These are phyloP conservation scores for Tetranychus piercei DNA, from an alignment of 2,888 invertebrate species.

Conservation along the genomic window DNA sequence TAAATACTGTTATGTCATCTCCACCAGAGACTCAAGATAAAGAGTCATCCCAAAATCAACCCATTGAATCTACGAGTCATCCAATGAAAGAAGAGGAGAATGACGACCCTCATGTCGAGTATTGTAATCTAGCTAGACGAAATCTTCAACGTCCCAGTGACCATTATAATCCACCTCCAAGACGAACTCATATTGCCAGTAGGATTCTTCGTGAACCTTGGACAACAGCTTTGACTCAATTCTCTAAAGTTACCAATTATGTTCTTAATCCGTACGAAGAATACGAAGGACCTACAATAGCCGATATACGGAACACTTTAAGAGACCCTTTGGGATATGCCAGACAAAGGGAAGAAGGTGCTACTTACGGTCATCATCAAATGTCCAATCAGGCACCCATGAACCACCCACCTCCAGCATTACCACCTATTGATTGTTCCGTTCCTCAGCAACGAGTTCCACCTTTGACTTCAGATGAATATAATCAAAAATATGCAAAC, in stretches of 20 bases:
- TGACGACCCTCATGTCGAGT: background rate
- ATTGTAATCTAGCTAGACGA: background rate
- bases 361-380: background rate
- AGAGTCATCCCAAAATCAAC: too few species aligned
- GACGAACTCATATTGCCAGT: background rate
- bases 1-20: background rate
- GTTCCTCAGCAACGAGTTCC: slow-evolving; percentile 17
- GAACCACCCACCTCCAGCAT: slow-evolving; percentile 15
- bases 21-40: background rate
- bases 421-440: slow-evolving; percentile 21
- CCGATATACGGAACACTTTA: background rate
- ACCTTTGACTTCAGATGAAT: slow-evolving; percentile 20
- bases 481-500: slow-evolving; percentile 8
- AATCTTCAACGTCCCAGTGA: slow-evolving; percentile 6
- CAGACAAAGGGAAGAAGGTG: background rate
- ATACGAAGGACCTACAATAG: background rate
- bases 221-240: slow-evolving; percentile 18
- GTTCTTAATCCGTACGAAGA: slow-evolving; percentile 16
- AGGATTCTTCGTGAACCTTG: slow-evolving; percentile 21
- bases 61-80: background rate
- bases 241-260: slow-evolving; percentile 20
- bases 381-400: background rate
- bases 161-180: slow-evolving; percentile 16
- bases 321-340: background rate
- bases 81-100: background rate